phyloP scores from a whole-genome alignment of 2,113 vertebrate genomes.

The Cromileptes altivelis region DNA sequence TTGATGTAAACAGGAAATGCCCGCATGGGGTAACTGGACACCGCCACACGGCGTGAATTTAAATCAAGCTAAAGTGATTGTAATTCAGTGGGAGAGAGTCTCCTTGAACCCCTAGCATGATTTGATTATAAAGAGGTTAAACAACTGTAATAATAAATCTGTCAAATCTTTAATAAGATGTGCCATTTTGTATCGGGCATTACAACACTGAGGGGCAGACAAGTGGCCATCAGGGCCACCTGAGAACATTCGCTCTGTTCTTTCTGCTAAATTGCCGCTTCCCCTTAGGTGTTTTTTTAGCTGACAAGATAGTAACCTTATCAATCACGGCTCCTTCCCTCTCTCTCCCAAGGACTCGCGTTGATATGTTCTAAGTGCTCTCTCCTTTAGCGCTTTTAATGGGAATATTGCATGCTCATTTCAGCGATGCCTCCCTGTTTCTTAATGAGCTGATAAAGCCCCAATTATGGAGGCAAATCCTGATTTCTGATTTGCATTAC shows the following conservation, averaged over 20 bases:
- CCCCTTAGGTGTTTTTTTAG: constrained; percentile 57
- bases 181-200: constrained; percentile 61
- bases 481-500: constrained; percentile 77
- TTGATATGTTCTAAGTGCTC: constrained; percentile 71
- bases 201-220: constrained; percentile 60
- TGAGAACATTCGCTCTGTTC: constrained; percentile 66
- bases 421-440: constrained; percentile 70
- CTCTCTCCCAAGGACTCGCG: constrained; percentile 68
- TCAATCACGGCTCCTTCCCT: constrained; percentile 72
- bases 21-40: constrained; percentile 40
- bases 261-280: constrained; percentile 64
- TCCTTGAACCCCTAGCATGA: constrained; percentile 74
- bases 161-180: constrained; percentile 75
- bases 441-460: constrained; percentile 79
- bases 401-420: constrained; percentile 67
- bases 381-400: constrained; percentile 67
- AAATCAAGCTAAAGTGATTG: constrained; percentile 68
- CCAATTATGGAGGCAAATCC: constrained; percentile 76
- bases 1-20: constrained; percentile 61
- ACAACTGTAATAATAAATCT: constrained; percentile 82
- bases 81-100: constrained; percentile 62
- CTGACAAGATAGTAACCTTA: constrained; percentile 76
- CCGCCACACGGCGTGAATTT: constrained; percentile 46
- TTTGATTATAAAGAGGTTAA: constrained; percentile 80
- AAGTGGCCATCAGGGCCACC: constrained; percentile 72